These are phyloP conservation scores for Parnassius mnemosyne DNA, from an alignment of 2,888 invertebrate genomes.

Conservation along the genomic window DNA sequence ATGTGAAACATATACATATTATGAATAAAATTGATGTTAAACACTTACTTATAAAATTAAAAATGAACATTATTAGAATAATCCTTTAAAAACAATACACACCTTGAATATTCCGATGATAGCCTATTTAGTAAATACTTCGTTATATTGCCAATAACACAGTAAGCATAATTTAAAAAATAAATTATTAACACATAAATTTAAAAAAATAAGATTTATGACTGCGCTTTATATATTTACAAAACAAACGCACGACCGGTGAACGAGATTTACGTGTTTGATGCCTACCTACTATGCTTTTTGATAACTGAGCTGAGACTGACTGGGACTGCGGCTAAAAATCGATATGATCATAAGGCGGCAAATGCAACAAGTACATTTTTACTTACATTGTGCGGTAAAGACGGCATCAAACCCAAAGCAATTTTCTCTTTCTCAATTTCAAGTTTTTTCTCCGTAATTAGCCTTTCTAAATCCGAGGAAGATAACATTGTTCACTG, in stretches of 20 bases:
- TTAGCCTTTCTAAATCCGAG: conserved; percentile 66
- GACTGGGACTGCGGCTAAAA: conserved; percentile 40
- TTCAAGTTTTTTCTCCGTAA: conserved; percentile 67
- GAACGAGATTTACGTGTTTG: neutral
- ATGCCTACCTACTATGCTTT: neutral
- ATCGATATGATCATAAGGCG: conserved; percentile 46
- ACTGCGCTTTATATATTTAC: conserved; percentile 4
- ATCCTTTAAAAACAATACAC: too few species aligned
- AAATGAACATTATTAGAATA: too few species aligned
- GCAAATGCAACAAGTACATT: conserved; percentile 27
- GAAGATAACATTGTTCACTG: conserved; percentile 62
- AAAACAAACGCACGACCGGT: conserved; percentile 5
- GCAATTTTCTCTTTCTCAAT: conserved; percentile 66
- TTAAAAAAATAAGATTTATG: too few species aligned
- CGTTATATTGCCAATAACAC: too few species aligned
- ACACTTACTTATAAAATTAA: too few species aligned
- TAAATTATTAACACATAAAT: too few species aligned
- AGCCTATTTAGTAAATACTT: too few species aligned
- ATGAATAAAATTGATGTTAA: too few species aligned
- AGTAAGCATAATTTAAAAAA: too few species aligned
- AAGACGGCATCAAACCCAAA: conserved; percentile 48
- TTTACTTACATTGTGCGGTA: conserved; percentile 40
- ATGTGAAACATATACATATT: too few species aligned
- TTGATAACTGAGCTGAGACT: conserved; percentile 26
- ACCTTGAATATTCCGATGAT: too few species aligned